Evolutionary conservation across 2,797 vertebrate genomes (phyloP).

Genomic region (Lepidocolaptes lacrymiger): DNA sequence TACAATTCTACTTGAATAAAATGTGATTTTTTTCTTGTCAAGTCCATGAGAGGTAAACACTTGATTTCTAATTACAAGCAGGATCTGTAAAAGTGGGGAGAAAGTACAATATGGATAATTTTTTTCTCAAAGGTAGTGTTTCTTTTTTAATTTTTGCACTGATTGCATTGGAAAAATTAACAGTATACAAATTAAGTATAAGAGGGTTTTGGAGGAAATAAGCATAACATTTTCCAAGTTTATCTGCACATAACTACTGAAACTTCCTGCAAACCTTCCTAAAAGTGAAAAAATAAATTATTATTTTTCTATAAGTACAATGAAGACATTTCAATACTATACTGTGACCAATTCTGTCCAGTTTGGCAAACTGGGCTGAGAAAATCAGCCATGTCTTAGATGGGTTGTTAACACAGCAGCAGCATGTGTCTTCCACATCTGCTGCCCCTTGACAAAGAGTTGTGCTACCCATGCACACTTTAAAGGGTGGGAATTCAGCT

Average conservation of each 20-base stretch:
- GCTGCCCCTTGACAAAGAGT: neutral
- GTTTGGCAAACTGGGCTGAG: neutral
- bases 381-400: neutral
- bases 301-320: neutral
- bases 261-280: neutral
- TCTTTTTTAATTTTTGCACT: neutral
- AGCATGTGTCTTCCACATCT: neutral
- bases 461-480: neutral
- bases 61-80: neutral
- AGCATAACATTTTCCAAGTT: neutral
- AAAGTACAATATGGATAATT: neutral
- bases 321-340: neutral
- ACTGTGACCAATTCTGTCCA: neutral
- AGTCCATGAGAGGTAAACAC: neutral
- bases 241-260: neutral
- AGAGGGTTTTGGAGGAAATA: neutral
- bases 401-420: neutral
- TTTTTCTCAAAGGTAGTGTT: neutral
- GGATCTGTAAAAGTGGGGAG: neutral
- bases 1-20: neutral
- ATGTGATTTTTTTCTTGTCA: neutral
- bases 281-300: neutral
- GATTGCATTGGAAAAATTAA: neutral
- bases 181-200: neutral
- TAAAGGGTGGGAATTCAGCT: neutral